Evolutionary conservation across 2,888 invertebrate species (phyloP).

Genomic region (Phaonia tiefii): DNA sequence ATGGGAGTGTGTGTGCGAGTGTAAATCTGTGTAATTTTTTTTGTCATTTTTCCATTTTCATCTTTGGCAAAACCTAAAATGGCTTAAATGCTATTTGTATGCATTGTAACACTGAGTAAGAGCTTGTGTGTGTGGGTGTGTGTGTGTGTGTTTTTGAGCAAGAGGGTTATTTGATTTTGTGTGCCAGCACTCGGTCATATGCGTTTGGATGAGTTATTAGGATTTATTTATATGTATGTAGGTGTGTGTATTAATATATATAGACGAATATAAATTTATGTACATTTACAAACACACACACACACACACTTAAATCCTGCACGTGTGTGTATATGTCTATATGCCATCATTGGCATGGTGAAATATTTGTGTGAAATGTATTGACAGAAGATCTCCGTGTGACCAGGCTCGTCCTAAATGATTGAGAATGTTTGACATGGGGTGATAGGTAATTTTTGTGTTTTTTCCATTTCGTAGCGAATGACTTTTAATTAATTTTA

Average conservation of each 20-base stretch:
- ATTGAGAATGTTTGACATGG: no score
- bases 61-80: constrained; percentile 70
- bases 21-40: constrained; percentile 38
- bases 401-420: no score
- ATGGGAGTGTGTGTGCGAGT: no score
- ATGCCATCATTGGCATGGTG: no score
- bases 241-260: not conserved
- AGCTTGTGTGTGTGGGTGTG: constrained; percentile 20
- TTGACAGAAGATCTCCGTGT: no score
- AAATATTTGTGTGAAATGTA: no score
- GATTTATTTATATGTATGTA: constrained; percentile 34
- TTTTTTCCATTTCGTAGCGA: no score
- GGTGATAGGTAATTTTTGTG: not conserved
- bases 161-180: no score
- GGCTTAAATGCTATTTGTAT: constrained; percentile 78
- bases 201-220: constrained; percentile 46
- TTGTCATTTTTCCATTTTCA: constrained; percentile 52
- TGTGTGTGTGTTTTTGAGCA: constrained; percentile 1
- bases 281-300: constrained; percentile 9
- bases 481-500: no score
- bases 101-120: constrained; percentile 72
- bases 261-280: not conserved
- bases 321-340: no score
- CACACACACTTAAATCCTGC: not conserved
- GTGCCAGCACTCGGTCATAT: no score